Evolutionary conservation across 2,888 invertebrate genomes (phyloP), one percentile per base, ranked within the genome.

Genomic region (Cremastinae sp.): DNA sequence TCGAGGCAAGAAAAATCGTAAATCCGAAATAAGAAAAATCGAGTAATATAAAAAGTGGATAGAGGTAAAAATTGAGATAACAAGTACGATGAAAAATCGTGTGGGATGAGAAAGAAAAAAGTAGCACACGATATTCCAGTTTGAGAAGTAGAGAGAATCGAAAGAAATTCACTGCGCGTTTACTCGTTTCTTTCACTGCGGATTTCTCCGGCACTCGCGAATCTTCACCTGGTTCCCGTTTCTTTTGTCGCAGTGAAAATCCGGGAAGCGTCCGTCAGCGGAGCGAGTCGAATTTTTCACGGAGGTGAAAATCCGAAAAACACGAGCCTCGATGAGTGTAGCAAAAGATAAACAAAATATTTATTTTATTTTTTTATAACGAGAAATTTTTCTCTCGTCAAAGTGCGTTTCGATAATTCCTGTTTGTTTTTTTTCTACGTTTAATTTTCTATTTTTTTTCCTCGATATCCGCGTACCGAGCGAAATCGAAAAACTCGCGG

Each of bases 401-500:
- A n/a, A n/a, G n/a, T 28, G 28, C 5, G 5, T 28, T 5, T 28
- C 28, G 28, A 2, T 4, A 9, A 9, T 28, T 28, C 5, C 28
- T 7, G 20, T 20, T 20, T 20, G 8, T 43, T 53, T 18, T 20
- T 16, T n/a, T 37, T 0, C 14, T 16, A 16, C 28, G 22, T 1
- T 20, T n/a, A 1, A 10, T 10, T 7, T 56, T 37, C 39, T 16
- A 2, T 39, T 12, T 9, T n/a, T 41, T 16, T 8, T 61, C 20
- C 37, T 64, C 39, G 4, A 12, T 2, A 0, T 20, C 51, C 20
- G 7, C 14, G 14, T 35, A 37, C 16, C 28, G 37, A 41, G 20
- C 10, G 59, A 47, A 65, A 20, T 53, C 20, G 64, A 53, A 45
- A 73, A 66, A 51, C 71, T 59, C 71, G 53, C 66, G 18, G 16